Conservation (phyloP, 2,113 vertebrate species). For the Lynx canadensis region DNA sequence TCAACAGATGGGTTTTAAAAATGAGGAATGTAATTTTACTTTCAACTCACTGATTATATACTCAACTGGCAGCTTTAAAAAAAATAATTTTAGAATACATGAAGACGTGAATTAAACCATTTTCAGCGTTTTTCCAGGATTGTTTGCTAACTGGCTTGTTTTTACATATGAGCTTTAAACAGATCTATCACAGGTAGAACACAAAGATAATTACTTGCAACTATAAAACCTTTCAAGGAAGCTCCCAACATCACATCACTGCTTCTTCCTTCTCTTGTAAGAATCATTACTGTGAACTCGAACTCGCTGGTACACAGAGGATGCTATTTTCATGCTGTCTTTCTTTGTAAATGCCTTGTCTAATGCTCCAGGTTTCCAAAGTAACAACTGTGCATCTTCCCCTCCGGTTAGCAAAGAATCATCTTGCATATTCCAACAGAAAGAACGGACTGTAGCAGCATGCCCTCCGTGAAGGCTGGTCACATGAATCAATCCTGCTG, state of each 20-base stretch:
- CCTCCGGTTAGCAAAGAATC: conserved; percentile 92
- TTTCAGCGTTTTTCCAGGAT: not conserved
- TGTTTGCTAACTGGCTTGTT: conserved; percentile 23
- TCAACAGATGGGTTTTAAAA: conserved; percentile 68
- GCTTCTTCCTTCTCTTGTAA: conserved; percentile 83
- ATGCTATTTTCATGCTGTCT: conserved; percentile 88
- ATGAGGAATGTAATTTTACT: conserved; percentile 58
- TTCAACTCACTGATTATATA: conserved; percentile 62
- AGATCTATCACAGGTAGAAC: not conserved
- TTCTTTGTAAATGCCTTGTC: conserved; percentile 85
- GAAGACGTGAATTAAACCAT: conserved; percentile 50
- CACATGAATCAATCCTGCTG: conserved; percentile 83
- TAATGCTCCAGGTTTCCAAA: conserved; percentile 91
- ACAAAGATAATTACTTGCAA: conserved; percentile 20
- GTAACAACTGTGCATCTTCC: conserved; percentile 94
- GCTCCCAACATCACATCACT: conserved; percentile 7
- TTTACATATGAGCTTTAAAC: conserved; percentile 15
- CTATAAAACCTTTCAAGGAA: not conserved
- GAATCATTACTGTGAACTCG: conserved; percentile 87
- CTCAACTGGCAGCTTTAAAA: conserved; percentile 39
- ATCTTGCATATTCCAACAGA: conserved; percentile 88
- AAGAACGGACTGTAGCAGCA: conserved; percentile 89
- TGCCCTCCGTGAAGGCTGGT: conserved; percentile 89
- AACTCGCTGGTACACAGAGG: conserved; percentile 89
- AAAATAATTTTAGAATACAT: conserved; percentile 40